These are phyloP conservation scores for Drosophila nigromelanica DNA, from an alignment of 1,140 invertebrate genomes.

Conservation along the genomic window DNA sequence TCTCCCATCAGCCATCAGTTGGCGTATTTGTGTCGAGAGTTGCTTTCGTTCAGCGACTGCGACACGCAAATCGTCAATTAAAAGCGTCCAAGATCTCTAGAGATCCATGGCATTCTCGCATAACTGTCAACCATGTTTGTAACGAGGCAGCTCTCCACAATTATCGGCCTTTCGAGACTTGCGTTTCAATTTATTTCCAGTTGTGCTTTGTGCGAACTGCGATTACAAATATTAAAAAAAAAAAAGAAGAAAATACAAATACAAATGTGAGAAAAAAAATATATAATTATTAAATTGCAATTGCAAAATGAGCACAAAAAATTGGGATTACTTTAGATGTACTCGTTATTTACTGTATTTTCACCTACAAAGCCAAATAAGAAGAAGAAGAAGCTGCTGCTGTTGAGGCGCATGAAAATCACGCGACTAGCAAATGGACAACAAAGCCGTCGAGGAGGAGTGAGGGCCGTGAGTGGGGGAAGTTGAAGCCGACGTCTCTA, in stretches of 20 bases:
- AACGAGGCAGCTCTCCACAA: conserved; percentile 26
- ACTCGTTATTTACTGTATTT: conserved; percentile 65
- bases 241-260: conserved; percentile 40
- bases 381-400: conserved; percentile 6
- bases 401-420: conserved; percentile 28
- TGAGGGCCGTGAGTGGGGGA: neutral
- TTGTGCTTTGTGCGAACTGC: conserved; percentile 5
- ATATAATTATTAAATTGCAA: conserved; percentile 71
- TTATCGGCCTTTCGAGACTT: conserved; percentile 29
- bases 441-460: neutral
- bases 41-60: conserved; percentile 57
- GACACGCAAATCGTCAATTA: conserved; percentile 74
- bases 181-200: conserved; percentile 16
- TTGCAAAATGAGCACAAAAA: conserved; percentile 40
- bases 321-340: conserved; percentile 38
- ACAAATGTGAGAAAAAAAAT: conserved; percentile 58
- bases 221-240: conserved; percentile 34
- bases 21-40: conserved; percentile 52
- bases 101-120: conserved; percentile 14
- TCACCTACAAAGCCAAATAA: conserved; percentile 64
- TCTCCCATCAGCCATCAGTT: neutral
- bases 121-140: conserved; percentile 32
- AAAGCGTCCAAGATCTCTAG: conserved; percentile 22
- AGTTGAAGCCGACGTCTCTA: conserved; percentile 10
- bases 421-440: conserved; percentile 29